Evolutionary conservation across 2,888 invertebrate species (phyloP), one percentile per base, ranked within the genome.

Genomic region (Nineta flava): DNA sequence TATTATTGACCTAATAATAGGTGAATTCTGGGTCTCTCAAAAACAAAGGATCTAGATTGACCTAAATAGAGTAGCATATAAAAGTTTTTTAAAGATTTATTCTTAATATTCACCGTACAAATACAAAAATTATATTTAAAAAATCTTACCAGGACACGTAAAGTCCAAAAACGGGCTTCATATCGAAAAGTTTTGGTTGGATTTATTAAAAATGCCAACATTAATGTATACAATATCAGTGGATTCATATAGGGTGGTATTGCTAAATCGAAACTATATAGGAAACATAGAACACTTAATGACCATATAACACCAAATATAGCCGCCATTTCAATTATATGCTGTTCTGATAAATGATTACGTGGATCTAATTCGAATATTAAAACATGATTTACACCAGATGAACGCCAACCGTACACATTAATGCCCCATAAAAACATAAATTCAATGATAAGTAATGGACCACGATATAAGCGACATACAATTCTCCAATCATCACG

Each of bases 341-440:
- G 90, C 61, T 95, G 94, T 58, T 95, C 94, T 0, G 87, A 87
- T 0, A 91, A 70, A 66, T 96, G 94, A 66, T 94, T 92, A 51
- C 96, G 73, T 0, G 96, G 96, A 66, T 97, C 95, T 59, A 97
- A 71, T 64, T 96, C 96, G 67, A 97, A 97, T 57, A 97, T 97
- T 2, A 97, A 73, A 0, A 97, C 96, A 64, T 97, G 96, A 70
- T 96, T 96, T 12, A 97, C 96, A 3, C 97, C 96, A 0, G 94
- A 93, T 0, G 93, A 90, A 55, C 95, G 73, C 96, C 96, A 96
- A 6, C 95, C 95, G 64, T 95, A 95, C 1, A 95, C 91, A 63
- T 96, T 96, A 47, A 96, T 83, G 21, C 95, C 96, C 68, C 96
- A 88, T 34, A 96, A 72, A 64, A 96, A 95, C 60, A 95, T 78